Evolutionary conservation across 2,113 vertebrate species (phyloP), one percentile per base, ranked within the genome.

Genomic region (Meleagris gallopavo): DNA sequence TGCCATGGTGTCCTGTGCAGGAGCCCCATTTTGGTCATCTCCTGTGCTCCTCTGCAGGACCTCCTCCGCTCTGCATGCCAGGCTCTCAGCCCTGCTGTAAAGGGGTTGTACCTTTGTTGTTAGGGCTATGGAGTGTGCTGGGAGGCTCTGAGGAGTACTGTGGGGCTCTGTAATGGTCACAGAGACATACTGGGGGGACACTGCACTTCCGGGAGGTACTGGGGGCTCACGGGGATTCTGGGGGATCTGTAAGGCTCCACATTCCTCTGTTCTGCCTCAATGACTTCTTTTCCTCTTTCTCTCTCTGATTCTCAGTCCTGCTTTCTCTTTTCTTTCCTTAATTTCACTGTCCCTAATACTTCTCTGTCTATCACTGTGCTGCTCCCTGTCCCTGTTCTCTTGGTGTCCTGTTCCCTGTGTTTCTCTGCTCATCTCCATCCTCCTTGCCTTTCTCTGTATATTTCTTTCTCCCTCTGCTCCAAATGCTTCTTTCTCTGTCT

Each of bases 1-100:
- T 30, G 15, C 12, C 3, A 0, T 22, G 25, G 17, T 38, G 41
- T 29, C 11, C 66, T 32, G 14, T 0, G 7, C 9, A n/a, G 81
- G 57, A 32, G 18, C 19, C 16, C 17, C 45, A 67, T 32, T 30
- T 20, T 6, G 55, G 16, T 58, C 32, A 22, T n/a, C 70, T n/a
- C 13, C 3, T 3, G 38, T 61, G 54, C 11, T 38, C 54, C 52
- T 17, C 41, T 21, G 54, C 15, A 20, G 30, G 57, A 54, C 54
- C 14, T 43, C 54, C 22, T 34, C 38, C 4, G 14, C 8, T 74
- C 40, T 3, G 2, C 40, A 25, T 30, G 12, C 22, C 2, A 2
- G 22, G 16, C 30, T 43, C 30, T 57, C 38, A n/a, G 29, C 11
- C 34, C 29, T 30, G 25, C 50, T 55, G 54, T 32, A 30, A 30